Evolutionary conservation across 23 tunicate species (phyloP).

Genomic region (Aplidium turbinatum): DNA sequence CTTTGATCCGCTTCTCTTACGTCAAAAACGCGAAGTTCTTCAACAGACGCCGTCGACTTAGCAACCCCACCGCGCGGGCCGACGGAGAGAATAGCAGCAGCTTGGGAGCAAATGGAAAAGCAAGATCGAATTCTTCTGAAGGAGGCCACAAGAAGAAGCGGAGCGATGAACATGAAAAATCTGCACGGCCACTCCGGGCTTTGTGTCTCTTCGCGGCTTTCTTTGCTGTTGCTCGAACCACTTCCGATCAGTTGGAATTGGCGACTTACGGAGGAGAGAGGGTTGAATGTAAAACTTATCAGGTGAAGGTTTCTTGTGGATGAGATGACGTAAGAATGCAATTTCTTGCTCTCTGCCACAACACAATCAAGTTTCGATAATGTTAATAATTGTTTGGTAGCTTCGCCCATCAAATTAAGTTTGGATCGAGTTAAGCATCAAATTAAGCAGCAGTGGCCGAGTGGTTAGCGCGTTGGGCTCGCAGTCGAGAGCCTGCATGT

Average conservation of each 20-base stretch:
- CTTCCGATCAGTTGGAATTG: background rate
- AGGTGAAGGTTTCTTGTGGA: too few species aligned
- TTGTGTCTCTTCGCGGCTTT: background rate
- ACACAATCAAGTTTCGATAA: too few species aligned
- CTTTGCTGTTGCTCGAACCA: background rate
- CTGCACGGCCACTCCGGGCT: background rate
- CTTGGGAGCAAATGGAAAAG: background rate
- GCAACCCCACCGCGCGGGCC: background rate
- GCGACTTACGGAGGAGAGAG: conserved; percentile 2
- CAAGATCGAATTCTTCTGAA: background rate
- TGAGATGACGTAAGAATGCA: too few species aligned
- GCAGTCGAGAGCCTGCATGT: too few species aligned
- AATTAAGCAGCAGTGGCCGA: too few species aligned
- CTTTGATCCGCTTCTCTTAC: background rate
- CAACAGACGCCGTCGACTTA: background rate
- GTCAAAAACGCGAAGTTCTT: background rate
- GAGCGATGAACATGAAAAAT: background rate
- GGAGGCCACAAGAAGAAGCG: background rate
- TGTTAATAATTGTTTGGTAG: too few species aligned
- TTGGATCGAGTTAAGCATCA: too few species aligned
- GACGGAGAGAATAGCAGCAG: background rate
- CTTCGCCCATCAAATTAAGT: too few species aligned
- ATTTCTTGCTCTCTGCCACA: too few species aligned
- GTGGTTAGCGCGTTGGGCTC: too few species aligned
- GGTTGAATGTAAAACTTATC: background rate